These are phyloP conservation scores for Drosophila mimica DNA, from an alignment of 2,888 invertebrate species.

Conservation along the genomic window DNA sequence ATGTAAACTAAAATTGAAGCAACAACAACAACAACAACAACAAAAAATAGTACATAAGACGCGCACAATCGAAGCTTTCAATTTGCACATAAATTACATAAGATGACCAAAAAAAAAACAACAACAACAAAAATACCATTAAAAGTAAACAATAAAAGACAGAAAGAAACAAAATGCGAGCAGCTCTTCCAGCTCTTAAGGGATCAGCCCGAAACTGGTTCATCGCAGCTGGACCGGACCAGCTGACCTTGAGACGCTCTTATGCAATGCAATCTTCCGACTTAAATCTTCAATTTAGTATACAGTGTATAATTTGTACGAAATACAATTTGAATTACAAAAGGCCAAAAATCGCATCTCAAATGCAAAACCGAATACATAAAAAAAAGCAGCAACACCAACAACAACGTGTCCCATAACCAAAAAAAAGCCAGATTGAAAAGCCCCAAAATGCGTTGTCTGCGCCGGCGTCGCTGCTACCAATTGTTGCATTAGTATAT, in stretches of 20 bases:
- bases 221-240: conserved; percentile 59
- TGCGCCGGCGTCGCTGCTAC: conserved; percentile 43
- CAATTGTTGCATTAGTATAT: neutral
- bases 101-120: conserved; percentile 51
- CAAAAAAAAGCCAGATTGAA: conserved; percentile 47
- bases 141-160: conserved; percentile 30
- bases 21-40: conserved; percentile 2
- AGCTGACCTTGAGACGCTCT: conserved; percentile 69
- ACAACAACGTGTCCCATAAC: conserved; percentile 37
- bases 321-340: conserved; percentile 31
- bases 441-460: conserved; percentile 34
- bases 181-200: conserved; percentile 30
- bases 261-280: conserved; percentile 50
- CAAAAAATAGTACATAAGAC: conserved; percentile 25
- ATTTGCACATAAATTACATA: conserved; percentile 79
- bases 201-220: conserved; percentile 55
- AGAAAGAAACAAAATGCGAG: conserved; percentile 4
- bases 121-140: conserved; percentile 40
- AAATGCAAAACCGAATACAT: conserved; percentile 35
- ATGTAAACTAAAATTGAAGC: conserved; percentile 16
- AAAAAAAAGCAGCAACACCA: neutral
- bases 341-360: conserved; percentile 52
- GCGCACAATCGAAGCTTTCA: conserved; percentile 68
- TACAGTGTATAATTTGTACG: conserved; percentile 47
- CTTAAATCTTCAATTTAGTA: conserved; percentile 10